Evolutionary conservation across 2,888 invertebrate genomes (phyloP).

Genomic region (Congeria kusceri): DNA sequence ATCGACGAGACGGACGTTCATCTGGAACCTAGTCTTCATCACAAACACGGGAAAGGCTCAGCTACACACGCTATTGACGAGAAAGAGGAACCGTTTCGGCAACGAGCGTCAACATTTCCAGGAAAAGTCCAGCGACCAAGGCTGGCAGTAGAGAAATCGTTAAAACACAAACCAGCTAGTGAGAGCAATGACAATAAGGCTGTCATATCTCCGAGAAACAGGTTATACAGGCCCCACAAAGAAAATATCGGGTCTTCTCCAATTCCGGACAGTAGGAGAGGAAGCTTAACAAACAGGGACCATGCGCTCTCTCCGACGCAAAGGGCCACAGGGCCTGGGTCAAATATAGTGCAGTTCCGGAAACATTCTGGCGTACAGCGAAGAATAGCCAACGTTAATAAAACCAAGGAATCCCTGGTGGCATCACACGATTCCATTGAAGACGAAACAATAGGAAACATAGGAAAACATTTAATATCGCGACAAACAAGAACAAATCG

Average conservation of each 20-base stretch:
- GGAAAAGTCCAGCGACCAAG: constrained; percentile 47
- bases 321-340: background rate
- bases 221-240: constrained; percentile 4
- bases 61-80: background rate
- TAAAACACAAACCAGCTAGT: constrained; percentile 12
- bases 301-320: constrained; percentile 8
- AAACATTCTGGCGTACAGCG: constrained; percentile 30
- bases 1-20: background rate
- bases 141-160: constrained; percentile 23
- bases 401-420: constrained; percentile 17
- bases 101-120: constrained; percentile 58
- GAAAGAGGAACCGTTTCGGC: constrained; percentile 42
- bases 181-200: background rate
- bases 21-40: no score
- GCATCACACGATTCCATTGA: constrained; percentile 27
- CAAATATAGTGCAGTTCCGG: constrained; percentile 17
- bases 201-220: constrained; percentile 11
- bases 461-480: constrained; percentile 37
- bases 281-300: constrained; percentile 19
- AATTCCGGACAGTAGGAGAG: background rate
- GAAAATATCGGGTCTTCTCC: constrained; percentile 2
- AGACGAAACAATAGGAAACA: constrained; percentile 16
- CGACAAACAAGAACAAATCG: constrained; percentile 44
- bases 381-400: constrained; percentile 21
- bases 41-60: background rate